Evolutionary conservation across 2,888 invertebrate species (phyloP).

Genomic region (Trichopria drosophilae): DNA sequence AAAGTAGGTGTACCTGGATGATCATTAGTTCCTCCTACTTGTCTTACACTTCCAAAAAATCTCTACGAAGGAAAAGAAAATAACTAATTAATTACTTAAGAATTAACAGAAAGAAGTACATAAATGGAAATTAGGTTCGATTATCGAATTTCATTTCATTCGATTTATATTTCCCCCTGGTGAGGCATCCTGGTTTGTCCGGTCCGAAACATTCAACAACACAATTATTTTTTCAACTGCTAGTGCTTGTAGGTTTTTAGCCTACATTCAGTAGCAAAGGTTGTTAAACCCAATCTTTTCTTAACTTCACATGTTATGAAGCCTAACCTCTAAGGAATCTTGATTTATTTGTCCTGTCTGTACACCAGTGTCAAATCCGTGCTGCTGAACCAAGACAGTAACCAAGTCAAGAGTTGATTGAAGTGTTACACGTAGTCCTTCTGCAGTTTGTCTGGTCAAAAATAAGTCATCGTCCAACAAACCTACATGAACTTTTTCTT

Average conservation of each 20-base stretch:
- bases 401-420: constrained; percentile 32
- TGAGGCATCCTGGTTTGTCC: too few relatives aligned
- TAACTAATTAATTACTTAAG: not conserved
- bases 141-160: too few relatives aligned
- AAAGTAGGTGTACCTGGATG: not conserved
- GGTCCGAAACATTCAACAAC: too few relatives aligned
- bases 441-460: constrained; percentile 33
- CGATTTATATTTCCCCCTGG: too few relatives aligned
- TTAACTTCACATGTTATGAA: too few relatives aligned
- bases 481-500: constrained; percentile 22
- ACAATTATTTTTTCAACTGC: too few relatives aligned
- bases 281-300: too few relatives aligned
- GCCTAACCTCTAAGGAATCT: constrained; percentile 37
- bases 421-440: constrained; percentile 34
- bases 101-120: too few relatives aligned
- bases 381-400: constrained; percentile 26
- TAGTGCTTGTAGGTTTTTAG: too few relatives aligned
- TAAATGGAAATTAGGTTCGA: too few relatives aligned
- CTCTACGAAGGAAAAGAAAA: not conserved
- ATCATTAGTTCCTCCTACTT: not conserved
- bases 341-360: constrained; percentile 36
- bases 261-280: too few relatives aligned
- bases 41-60: constrained; percentile 4
- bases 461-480: constrained; percentile 25
- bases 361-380: constrained; percentile 28